Evolutionary conservation across 2,113 vertebrate species (phyloP).

Genomic region (Abramis brama): DNA sequence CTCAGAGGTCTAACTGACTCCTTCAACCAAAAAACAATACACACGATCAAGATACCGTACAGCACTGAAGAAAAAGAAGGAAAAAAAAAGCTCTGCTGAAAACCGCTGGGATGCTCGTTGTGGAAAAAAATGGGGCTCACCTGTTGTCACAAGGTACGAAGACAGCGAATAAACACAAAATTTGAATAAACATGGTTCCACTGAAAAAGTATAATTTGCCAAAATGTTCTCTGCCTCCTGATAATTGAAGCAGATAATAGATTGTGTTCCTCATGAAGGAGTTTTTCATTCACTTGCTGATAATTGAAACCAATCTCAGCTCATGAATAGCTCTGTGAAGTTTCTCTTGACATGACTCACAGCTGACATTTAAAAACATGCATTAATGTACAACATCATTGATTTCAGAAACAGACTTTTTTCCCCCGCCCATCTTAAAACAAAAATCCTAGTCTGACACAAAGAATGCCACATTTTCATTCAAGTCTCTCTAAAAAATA

Average conservation of each 20-base stretch:
- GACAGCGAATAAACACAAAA: background rate
- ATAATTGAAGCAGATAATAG: slow-evolving; percentile 44
- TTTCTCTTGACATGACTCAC: slow-evolving; percentile 5
- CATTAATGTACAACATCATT: background rate
- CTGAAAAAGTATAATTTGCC: background rate
- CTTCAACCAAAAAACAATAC: slow-evolving; percentile 44
- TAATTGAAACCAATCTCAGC: slow-evolving; percentile 27
- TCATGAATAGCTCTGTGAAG: slow-evolving; percentile 24
- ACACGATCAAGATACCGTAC: slow-evolving; percentile 51
- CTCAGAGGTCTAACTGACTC: slow-evolving; percentile 58
- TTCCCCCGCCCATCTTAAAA: background rate
- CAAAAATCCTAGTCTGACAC: background rate
- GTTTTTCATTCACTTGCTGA: slow-evolving; percentile 32
- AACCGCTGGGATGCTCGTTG: background rate
- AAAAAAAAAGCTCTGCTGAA: background rate
- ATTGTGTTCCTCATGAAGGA: slow-evolving; percentile 27
- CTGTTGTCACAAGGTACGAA: slow-evolving; percentile 13
- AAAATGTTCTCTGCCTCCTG: slow-evolving; percentile 21
- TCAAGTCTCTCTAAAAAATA: slow-evolving; percentile 16
- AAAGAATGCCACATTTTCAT: slow-evolving; percentile 2
- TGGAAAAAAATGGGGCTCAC: background rate
- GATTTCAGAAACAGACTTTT: background rate
- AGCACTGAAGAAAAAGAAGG: slow-evolving; percentile 18
- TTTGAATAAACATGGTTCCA: background rate
- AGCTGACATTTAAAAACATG: slow-evolving; percentile 33